Evolutionary conservation across 2,113 vertebrate genomes (phyloP).

Genomic region (Micromys minutus): DNA sequence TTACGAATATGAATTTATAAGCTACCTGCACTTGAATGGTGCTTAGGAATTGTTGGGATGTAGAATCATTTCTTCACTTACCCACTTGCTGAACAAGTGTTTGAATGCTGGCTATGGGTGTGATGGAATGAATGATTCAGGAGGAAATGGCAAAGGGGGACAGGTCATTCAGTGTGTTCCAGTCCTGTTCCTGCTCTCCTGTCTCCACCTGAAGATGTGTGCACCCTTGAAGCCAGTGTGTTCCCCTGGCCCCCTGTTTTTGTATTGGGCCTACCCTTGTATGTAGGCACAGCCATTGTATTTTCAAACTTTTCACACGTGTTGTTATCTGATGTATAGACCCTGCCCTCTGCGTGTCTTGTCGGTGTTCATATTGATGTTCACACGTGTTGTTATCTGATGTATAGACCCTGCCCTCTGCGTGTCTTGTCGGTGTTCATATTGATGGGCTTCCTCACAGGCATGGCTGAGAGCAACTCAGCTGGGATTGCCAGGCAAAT

Average conservation of each 20-base stretch:
- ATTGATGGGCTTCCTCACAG: background rate
- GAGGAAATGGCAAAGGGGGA: background rate
- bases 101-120: background rate
- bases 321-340: background rate
- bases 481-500: background rate
- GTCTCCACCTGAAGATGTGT: background rate
- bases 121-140: background rate
- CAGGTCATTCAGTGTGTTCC: fast-evolving
- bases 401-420: background rate
- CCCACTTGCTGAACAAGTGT: background rate
- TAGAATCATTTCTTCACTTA: background rate
- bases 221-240: background rate
- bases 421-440: background rate
- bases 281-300: background rate
- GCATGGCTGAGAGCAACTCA: background rate
- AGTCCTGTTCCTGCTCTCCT: fast-evolving
- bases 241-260: background rate
- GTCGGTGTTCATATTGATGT: background rate
- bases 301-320: background rate
- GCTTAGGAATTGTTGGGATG: background rate
- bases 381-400: background rate
- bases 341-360: background rate
- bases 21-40: background rate
- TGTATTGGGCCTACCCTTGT: background rate
- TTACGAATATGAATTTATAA: background rate